Conservation (phyloP, 2,113 vertebrate genomes). For the Malurus melanocephalus region DNA sequence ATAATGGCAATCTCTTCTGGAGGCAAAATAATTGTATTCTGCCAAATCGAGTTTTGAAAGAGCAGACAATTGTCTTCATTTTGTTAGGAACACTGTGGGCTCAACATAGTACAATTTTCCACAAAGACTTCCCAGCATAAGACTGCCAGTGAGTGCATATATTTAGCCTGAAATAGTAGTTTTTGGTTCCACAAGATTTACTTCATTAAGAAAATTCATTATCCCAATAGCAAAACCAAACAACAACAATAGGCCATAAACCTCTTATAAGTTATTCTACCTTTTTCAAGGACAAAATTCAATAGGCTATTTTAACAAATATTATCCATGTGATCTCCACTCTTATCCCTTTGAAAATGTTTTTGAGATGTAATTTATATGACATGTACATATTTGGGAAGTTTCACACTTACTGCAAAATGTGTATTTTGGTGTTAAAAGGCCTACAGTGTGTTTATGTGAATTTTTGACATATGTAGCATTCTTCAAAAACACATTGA, state of each 20-base stretch:
- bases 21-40: conserved; percentile 25
- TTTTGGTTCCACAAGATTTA: background rate
- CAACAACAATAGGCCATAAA: background rate
- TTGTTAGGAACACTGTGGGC: conserved; percentile 23
- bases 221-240: background rate
- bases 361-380: background rate
- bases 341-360: background rate
- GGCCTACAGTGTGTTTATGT: conserved; percentile 18
- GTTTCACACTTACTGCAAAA: background rate
- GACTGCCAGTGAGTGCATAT: background rate
- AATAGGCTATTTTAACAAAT: background rate
- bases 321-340: background rate
- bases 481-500: background rate
- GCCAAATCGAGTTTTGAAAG: conserved; percentile 37
- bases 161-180: background rate
- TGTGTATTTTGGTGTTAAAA: conserved; percentile 16
- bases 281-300: background rate
- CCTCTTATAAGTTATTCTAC: background rate
- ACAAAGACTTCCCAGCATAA: background rate
- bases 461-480: background rate
- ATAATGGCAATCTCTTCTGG: background rate
- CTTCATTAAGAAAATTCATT: background rate
- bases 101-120: background rate
- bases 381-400: background rate
- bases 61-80: conserved; percentile 30